A percentile compares a stretch with the other conserved stretches of the same genome.
Conservation (phyloP, 2,888 invertebrate genomes). For the Drosophila mayaguana region DNA sequence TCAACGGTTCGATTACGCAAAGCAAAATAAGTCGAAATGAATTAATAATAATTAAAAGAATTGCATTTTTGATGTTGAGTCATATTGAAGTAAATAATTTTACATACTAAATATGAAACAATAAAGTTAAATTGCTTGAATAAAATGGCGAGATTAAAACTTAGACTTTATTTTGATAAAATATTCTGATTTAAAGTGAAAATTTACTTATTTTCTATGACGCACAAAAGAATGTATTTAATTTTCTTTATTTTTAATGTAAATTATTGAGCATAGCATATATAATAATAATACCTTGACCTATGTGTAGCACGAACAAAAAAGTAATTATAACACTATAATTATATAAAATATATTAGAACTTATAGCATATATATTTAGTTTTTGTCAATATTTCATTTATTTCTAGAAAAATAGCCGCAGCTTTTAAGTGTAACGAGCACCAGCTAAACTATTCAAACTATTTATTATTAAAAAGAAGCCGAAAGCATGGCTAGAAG, state of each 20-base stretch:
- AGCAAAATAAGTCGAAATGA: constrained; percentile 7
- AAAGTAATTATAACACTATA: too few species aligned
- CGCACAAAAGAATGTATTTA: too few species aligned
- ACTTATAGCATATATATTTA: too few species aligned
- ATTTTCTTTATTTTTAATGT: too few species aligned
- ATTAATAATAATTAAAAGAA: not conserved
- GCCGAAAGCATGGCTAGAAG: constrained; percentile 52
- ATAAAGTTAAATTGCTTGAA: not conserved
- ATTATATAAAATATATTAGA: too few species aligned
- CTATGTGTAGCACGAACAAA: too few species aligned
- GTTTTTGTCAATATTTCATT: too few species aligned
- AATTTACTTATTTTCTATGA: too few species aligned
- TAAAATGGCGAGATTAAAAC: not conserved
- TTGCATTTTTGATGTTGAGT: not conserved
- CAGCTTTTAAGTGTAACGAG: constrained; percentile 11
- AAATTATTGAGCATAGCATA: too few species aligned
- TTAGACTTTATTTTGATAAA: not conserved
- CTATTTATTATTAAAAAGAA: constrained; percentile 21
- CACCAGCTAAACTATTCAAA: not conserved
- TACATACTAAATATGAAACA: not conserved
- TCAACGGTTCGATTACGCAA: constrained; percentile 59
- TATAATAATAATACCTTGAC: too few species aligned
- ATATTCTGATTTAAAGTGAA: too few species aligned
- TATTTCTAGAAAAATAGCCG: not conserved
- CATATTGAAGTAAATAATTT: not conserved